Conservation (phyloP, 1,140 invertebrate species). For the Thalassaphorura encarpata region DNA sequence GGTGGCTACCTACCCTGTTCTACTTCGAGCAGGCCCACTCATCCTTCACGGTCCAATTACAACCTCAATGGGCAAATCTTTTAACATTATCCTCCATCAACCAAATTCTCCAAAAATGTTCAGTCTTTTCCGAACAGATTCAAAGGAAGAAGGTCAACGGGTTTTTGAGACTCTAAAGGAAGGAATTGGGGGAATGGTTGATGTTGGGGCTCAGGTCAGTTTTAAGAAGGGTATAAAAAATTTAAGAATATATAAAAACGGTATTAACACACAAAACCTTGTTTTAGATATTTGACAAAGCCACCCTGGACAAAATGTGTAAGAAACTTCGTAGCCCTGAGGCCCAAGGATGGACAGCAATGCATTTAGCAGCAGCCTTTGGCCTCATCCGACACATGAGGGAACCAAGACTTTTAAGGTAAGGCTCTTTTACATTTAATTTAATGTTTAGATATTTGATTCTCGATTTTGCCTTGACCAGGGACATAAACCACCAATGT, state of each 20-base stretch:
- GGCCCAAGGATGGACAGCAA: conserved; percentile 10
- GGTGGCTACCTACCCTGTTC: conserved; percentile 13
- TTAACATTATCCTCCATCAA: conserved; percentile 20
- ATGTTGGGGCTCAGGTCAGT: no score
- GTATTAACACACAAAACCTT: not conserved
- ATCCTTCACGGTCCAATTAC: conserved; percentile 20
- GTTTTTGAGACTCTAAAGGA: conserved; percentile 15
- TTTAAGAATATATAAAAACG: not conserved
- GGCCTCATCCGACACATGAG: not conserved
- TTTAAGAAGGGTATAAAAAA: not conserved
- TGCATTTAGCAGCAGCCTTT: conserved; percentile 8
- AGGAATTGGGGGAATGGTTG: conserved; percentile 1
- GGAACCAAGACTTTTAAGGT: not conserved
- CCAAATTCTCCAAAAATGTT: conserved; percentile 20
- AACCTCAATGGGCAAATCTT: not conserved
- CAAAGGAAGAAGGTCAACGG: conserved; percentile 1
- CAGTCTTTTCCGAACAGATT: conserved; percentile 6
- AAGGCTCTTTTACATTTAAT: not conserved
- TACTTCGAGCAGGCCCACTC: conserved; percentile 3
- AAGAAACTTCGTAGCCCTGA: conserved; percentile 2
- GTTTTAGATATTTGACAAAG: conserved; percentile 13
- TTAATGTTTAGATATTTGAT: not conserved
- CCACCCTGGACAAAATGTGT: conserved; percentile 7
- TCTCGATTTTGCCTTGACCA: not conserved
- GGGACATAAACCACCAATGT: conserved; percentile 15